A percentile compares a stretch with the other conserved stretches of the same genome.
phyloP scores from a whole-genome alignment of 1,140 invertebrate species.

The Ridgeia piscesae region DNA sequence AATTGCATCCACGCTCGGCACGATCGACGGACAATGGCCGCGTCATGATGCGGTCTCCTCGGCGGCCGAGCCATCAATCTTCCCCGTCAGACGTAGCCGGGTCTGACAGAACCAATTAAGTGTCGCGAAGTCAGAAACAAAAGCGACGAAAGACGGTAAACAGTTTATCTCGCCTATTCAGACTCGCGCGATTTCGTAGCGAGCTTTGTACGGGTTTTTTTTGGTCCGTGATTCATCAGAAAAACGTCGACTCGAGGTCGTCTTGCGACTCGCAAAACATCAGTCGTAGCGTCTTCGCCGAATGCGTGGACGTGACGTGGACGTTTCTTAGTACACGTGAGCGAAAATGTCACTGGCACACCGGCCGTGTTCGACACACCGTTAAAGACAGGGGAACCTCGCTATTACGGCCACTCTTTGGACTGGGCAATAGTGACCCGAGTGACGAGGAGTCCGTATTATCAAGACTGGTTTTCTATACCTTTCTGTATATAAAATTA shows the following conservation, averaged over 20 bases:
- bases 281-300: neutral
- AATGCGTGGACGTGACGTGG: neutral
- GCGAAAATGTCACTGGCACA: neutral
- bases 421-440: no score
- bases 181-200: neutral
- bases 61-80: neutral
- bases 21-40: neutral
- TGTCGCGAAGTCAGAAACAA: neutral
- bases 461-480: no score
- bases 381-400: no score
- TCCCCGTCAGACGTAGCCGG: neutral
- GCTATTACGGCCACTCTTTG: no score
- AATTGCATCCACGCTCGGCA: neutral
- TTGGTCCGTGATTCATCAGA: neutral
- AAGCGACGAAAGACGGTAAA: neutral
- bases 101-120: neutral
- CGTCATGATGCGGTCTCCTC: neutral
- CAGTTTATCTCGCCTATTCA: neutral
- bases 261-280: neutral
- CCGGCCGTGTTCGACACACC: no score
- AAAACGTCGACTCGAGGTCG: neutral
- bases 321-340: neutral
- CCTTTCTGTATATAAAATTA: no score
- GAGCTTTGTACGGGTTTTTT: neutral
- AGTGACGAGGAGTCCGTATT: no score